Evolutionary conservation across 2,113 vertebrate genomes (phyloP).

Genomic region (Cynocephalus volans): DNA sequence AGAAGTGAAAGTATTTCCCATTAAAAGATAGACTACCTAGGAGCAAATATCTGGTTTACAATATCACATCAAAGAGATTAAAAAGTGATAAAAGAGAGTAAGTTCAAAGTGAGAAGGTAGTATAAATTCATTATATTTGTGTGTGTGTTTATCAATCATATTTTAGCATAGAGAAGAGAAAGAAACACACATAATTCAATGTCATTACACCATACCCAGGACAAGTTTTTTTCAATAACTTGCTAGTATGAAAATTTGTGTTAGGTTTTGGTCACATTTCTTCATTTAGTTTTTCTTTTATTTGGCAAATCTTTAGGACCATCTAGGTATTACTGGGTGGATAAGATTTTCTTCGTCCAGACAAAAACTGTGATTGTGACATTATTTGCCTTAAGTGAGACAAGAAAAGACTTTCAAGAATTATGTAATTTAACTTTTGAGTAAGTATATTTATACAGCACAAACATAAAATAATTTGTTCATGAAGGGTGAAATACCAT

Average conservation of each 20-base stretch:
- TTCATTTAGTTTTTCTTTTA: not conserved
- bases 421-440: not conserved
- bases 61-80: not conserved
- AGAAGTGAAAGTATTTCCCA: not conserved
- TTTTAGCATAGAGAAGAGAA: not conserved
- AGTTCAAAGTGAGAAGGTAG: not conserved
- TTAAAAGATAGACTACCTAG: not conserved
- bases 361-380: not conserved
- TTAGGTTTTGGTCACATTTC: not conserved
- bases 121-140: not conserved
- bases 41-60: not conserved
- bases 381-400: not conserved
- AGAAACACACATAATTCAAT: not conserved
- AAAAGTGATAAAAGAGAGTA: not conserved
- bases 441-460: not conserved
- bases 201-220: accelerated
- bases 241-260: not conserved
- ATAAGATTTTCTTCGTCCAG: not conserved
- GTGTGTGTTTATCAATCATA: not conserved
- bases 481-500: not conserved
- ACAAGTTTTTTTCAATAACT: not conserved
- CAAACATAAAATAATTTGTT: not conserved
- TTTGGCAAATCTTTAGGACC: not conserved
- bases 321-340: not conserved
- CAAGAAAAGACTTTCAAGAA: not conserved